A percentile compares a stretch with the other conserved stretches of the same genome.
Conservation (phyloP, 2,888 invertebrate genomes). For the Camponotus fellah region DNA sequence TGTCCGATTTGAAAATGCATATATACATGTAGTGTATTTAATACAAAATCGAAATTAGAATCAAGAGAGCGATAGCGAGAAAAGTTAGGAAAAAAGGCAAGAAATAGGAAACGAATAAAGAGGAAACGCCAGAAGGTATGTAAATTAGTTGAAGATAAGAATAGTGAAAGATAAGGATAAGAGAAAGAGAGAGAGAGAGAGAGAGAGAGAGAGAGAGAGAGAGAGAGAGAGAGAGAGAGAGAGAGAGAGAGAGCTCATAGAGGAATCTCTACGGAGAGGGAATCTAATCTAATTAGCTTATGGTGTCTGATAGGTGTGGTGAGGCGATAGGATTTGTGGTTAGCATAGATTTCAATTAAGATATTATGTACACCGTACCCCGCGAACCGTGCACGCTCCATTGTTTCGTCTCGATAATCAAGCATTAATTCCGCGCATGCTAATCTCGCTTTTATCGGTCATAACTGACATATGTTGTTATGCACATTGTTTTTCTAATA, state of each 20-base stretch:
- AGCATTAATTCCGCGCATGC: constrained; percentile 59
- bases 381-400: constrained; percentile 72
- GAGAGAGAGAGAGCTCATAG: constrained; percentile 61
- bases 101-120: not conserved
- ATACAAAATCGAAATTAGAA: constrained; percentile 28
- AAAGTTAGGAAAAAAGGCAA: constrained; percentile 7
- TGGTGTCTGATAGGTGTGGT: constrained; percentile 73
- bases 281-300: constrained; percentile 81
- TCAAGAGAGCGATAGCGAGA: constrained; percentile 19
- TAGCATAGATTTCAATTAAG: constrained; percentile 81
- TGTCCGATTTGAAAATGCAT: constrained; percentile 27
- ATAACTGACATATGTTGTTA: not conserved
- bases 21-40: not conserved
- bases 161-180: constrained; percentile 18
- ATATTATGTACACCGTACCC: constrained; percentile 74
- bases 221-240: constrained; percentile 48
- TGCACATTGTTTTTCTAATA: constrained; percentile 49
- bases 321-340: constrained; percentile 75
- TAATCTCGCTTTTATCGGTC: constrained; percentile 58
- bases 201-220: constrained; percentile 39
- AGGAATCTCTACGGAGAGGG: constrained; percentile 72
- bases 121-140: constrained; percentile 7
- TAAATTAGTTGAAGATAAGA: constrained; percentile 22
- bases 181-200: constrained; percentile 29
- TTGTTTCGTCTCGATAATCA: constrained; percentile 59